phyloP scores from a whole-genome alignment of 2,888 invertebrate species.

The Nebria salina region DNA sequence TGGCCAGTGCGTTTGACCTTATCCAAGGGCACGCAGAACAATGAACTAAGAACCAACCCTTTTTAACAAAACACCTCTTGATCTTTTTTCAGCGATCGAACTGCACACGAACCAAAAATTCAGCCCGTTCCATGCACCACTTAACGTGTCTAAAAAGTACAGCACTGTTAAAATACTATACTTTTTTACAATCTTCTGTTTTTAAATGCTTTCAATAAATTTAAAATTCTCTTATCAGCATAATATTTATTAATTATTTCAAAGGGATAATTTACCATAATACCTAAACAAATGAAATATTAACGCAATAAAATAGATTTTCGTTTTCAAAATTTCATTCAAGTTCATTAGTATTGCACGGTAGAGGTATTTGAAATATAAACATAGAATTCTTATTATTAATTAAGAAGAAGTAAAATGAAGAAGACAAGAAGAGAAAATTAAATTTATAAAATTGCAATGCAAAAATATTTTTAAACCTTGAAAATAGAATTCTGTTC shows the following conservation, averaged over 20 bases:
- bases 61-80: constrained; percentile 3
- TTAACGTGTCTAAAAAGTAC: neutral
- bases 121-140: neutral
- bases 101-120: neutral
- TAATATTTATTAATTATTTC: too few species aligned
- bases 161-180: neutral
- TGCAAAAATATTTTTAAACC: neutral
- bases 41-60: constrained; percentile 16
- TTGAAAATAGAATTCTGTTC: neutral
- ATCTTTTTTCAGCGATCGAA: constrained; percentile 20
- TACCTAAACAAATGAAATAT: too few species aligned
- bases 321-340: too few species aligned
- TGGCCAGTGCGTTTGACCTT: constrained; percentile 18
- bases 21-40: constrained; percentile 24
- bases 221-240: neutral
- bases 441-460: neutral
- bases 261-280: too few species aligned
- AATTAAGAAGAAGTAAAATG: too few species aligned
- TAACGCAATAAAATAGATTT: too few species aligned
- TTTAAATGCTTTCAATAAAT: neutral
- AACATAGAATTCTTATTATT: too few species aligned
- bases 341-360: too few species aligned
- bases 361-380: too few species aligned
- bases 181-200: neutral
- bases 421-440: neutral